These are phyloP conservation scores for Lasiurus borealis DNA, from an alignment of 2,113 vertebrate species.

Conservation along the genomic window DNA sequence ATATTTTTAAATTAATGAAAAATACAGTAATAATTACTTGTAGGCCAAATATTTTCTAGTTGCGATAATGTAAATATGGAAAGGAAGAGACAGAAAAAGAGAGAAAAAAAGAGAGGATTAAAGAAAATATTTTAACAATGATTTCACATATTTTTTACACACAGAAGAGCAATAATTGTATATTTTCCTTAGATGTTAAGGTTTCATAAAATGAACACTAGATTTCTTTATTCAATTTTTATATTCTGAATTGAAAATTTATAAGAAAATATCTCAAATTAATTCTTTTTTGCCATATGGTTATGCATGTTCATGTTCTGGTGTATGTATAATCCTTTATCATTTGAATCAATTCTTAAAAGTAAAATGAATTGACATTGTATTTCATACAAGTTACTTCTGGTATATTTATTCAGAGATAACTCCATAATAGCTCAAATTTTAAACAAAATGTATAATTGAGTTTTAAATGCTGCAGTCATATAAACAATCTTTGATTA, in stretches of 20 bases:
- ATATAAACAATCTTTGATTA: constrained; percentile 32
- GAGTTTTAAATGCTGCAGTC: not conserved
- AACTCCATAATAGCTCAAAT: not conserved
- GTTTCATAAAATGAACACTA: not conserved
- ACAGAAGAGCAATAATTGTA: not conserved
- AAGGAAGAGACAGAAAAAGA: not conserved
- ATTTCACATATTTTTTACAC: not conserved
- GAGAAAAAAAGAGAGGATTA: not conserved
- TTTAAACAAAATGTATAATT: not conserved
- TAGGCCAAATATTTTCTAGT: not conserved
- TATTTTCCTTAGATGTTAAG: not conserved
- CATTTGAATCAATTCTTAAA: not conserved
- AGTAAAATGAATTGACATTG: not conserved
- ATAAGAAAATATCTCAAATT: not conserved
- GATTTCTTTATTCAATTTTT: not conserved
- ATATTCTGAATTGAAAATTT: not conserved
- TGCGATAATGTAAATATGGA: not conserved
- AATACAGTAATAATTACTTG: not conserved
- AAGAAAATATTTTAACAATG: not conserved
- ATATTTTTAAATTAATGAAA: not conserved
- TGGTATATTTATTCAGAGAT: not conserved
- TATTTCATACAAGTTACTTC: not conserved
- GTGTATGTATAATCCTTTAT: not conserved
- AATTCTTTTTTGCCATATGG: not conserved
- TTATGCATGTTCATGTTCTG: not conserved